Conservation (phyloP, 2,888 invertebrate species). For the Andrena marginata region DNA sequence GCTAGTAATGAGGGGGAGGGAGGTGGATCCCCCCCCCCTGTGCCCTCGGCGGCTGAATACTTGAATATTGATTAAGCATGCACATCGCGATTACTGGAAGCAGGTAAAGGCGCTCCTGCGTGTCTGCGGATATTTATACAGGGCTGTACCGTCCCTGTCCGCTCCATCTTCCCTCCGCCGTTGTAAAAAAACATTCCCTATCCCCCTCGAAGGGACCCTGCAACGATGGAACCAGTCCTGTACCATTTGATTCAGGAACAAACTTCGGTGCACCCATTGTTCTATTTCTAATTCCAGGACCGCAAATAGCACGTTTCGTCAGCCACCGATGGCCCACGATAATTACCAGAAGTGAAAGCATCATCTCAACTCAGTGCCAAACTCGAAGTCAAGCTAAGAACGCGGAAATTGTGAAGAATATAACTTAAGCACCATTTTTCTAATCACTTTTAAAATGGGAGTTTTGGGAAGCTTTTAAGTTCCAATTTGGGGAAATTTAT, state of each 20-base stretch:
- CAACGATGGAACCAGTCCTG: background rate
- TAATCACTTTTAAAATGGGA: too few species aligned
- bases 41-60: constrained; percentile 67
- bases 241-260: constrained; percentile 50
- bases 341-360: too few species aligned
- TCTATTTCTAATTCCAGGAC: constrained; percentile 7
- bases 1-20: constrained; percentile 34
- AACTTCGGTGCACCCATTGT: constrained; percentile 33
- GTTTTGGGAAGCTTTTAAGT: background rate
- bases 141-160: constrained; percentile 25
- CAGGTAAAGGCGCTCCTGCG: constrained; percentile 69
- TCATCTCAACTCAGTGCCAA: too few species aligned
- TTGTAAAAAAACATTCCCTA: background rate
- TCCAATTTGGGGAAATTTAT: background rate
- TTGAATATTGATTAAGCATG: constrained; percentile 80
- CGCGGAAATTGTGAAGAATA: too few species aligned
- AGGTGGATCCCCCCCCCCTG: constrained; percentile 50
- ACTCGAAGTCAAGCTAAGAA: too few species aligned
- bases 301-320: too few species aligned
- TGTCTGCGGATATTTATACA: constrained; percentile 74
- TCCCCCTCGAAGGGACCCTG: constrained; percentile 12
- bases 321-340: too few species aligned
- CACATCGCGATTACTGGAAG: constrained; percentile 73
- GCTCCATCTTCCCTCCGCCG: background rate
- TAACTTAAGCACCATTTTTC: too few species aligned